phyloP scores from a whole-genome alignment of 37 sponge, comb jelly and placozoan genomes.

The Chondrilla cf. caribensis region DNA sequence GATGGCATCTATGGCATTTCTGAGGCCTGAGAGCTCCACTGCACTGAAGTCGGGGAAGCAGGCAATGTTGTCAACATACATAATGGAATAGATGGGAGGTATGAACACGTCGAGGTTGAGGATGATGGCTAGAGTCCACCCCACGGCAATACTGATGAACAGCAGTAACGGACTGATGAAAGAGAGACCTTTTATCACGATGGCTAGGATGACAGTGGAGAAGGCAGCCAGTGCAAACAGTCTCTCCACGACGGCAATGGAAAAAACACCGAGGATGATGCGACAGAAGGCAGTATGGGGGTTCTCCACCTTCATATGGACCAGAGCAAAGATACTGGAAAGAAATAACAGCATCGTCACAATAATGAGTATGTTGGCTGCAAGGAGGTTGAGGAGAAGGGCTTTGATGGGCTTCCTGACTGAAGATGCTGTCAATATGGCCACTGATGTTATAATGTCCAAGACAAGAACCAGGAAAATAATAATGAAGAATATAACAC shows the following conservation, averaged over 20 bases:
- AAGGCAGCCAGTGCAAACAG: neutral
- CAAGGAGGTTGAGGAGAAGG: constrained; percentile 11
- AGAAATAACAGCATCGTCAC: neutral
- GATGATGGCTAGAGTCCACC: neutral
- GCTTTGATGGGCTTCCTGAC: neutral
- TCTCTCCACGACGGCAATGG: neutral
- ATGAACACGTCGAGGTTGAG: neutral
- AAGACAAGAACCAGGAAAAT: too few species aligned
- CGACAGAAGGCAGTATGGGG: neutral
- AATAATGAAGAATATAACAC: too few species aligned
- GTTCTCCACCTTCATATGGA: neutral
- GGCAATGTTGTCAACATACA: neutral
- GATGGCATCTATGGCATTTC: neutral
- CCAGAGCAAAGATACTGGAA: neutral
- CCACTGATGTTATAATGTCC: too few species aligned
- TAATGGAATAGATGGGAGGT: neutral
- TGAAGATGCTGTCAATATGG: neutral
- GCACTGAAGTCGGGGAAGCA: neutral
- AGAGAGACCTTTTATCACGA: neutral
- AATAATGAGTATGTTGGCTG: neutral
- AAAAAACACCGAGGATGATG: neutral
- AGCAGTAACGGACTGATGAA: neutral
- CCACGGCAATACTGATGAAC: neutral
- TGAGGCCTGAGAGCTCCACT: too few species aligned
- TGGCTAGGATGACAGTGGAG: neutral